A percentile compares a stretch with the other conserved stretches of the same genome.
Evolutionary conservation across 2,888 invertebrate genomes (phyloP).

Genomic region (Creontiades dilutus): DNA sequence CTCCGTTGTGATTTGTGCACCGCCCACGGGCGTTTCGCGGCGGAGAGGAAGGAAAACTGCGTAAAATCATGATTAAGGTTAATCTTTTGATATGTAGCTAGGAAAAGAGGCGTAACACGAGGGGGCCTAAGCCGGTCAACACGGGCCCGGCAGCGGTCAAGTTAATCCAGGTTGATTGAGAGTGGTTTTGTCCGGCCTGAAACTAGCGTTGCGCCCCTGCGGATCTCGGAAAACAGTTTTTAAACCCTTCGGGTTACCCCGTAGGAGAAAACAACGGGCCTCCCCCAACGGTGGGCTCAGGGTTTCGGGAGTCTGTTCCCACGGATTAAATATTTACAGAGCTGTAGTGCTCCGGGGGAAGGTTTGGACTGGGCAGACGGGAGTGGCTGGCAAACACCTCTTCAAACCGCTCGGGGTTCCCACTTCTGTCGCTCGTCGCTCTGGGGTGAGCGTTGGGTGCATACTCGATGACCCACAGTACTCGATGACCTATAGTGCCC

Average conservation of each 20-base stretch:
- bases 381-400: slow-evolving; percentile 67
- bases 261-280: slow-evolving; percentile 16
- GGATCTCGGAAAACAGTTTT: not conserved
- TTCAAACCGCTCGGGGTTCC: slow-evolving; percentile 26
- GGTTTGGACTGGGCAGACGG: slow-evolving; percentile 23
- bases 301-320: not conserved
- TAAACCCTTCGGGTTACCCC: slow-evolving; percentile 3
- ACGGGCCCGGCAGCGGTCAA: not conserved
- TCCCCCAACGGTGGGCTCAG: too few species aligned
- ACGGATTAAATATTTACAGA: slow-evolving; percentile 54
- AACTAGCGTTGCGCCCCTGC: not conserved
- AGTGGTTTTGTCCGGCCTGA: slow-evolving; percentile 23
- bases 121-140: slow-evolving; percentile 17
- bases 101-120: slow-evolving; percentile 8
- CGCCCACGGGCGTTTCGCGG: not conserved
- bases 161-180: slow-evolving; percentile 64
- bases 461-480: not conserved
- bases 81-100: slow-evolving; percentile 58
- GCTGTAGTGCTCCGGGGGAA: not conserved
- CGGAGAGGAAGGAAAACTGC: slow-evolving; percentile 58
- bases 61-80: slow-evolving; percentile 58
- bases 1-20: not conserved
- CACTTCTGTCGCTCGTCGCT: not conserved
- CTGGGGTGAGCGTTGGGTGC: not conserved
- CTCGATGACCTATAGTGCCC: not conserved